These are phyloP conservation scores for Aleiodes leptofemur DNA, from an alignment of 2,888 invertebrate species.

Conservation along the genomic window DNA sequence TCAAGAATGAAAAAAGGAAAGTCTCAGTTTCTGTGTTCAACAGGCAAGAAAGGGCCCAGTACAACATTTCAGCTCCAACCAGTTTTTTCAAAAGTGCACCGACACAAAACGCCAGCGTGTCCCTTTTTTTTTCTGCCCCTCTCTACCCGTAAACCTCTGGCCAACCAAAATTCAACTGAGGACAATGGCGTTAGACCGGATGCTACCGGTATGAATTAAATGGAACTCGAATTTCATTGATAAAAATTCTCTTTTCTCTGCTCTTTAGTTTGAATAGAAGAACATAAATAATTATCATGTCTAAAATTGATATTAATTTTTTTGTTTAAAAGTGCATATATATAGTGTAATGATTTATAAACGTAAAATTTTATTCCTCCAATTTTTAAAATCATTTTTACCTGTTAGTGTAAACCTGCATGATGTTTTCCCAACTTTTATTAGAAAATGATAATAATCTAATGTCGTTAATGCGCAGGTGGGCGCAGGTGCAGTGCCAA, in stretches of 20 bases:
- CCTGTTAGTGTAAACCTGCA: constrained; percentile 44
- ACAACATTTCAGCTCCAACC: constrained; percentile 17
- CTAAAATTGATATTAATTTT: no score
- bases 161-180: constrained; percentile 7
- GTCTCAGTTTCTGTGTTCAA: no score
- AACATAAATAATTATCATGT: no score
- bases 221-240: constrained; percentile 54
- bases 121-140: constrained; percentile 3
- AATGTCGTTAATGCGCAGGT: constrained; percentile 59
- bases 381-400: not conserved
- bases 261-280: not conserved
- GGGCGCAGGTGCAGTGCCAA: constrained; percentile 71
- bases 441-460: constrained; percentile 56
- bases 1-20: no score
- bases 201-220: constrained; percentile 40
- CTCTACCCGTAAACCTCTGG: not conserved
- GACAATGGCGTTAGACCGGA: constrained; percentile 46
- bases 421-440: constrained; percentile 54
- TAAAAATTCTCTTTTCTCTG: constrained; percentile 40
- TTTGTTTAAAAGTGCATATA: no score
- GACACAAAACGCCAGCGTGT: not conserved
- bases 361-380: no score
- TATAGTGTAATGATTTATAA: no score
- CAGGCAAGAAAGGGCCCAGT: no score
- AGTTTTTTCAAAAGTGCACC: constrained; percentile 55